A percentile compares a stretch with the other conserved stretches of the same genome.
These are phyloP conservation scores for Drosophila ustulata DNA, from an alignment of 2,888 invertebrate species.

Conservation along the genomic window DNA sequence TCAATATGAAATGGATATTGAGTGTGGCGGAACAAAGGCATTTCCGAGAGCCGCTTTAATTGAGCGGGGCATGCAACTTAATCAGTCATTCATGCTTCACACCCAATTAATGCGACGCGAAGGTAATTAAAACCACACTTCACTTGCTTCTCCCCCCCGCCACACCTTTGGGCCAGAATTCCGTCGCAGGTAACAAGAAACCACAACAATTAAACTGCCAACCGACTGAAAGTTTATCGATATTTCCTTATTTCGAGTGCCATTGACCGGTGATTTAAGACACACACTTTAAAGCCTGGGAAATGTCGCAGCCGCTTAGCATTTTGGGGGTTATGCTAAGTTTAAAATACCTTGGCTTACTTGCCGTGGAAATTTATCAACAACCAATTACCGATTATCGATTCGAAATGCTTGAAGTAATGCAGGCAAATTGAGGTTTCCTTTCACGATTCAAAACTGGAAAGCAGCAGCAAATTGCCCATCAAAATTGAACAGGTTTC, in stretches of 20 bases:
- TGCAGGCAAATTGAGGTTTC: constrained; percentile 5
- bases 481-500: neutral
- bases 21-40: neutral
- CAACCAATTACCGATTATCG: constrained; percentile 31
- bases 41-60: constrained; percentile 10
- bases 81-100: constrained; percentile 66
- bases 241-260: constrained; percentile 22
- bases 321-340: constrained; percentile 1
- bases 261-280: constrained; percentile 47
- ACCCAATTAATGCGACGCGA: constrained; percentile 38
- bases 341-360: constrained; percentile 4
- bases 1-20: constrained; percentile 10
- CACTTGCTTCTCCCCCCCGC: too few relatives aligned
- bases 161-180: neutral
- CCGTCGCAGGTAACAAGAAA: constrained; percentile 34
- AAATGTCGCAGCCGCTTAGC: constrained; percentile 32
- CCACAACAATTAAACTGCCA: constrained; percentile 46
- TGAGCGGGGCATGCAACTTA: constrained; percentile 46
- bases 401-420: constrained; percentile 12
- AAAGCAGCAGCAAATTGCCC: neutral
- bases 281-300: constrained; percentile 16
- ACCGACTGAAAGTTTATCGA: constrained; percentile 29
- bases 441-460: neutral
- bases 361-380: constrained; percentile 22
- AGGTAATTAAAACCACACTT: constrained; percentile 53